Evolutionary conservation across 2,888 invertebrate species (phyloP), one percentile per base, ranked within the genome.

Genomic region (Amblyjoppa proteus): DNA sequence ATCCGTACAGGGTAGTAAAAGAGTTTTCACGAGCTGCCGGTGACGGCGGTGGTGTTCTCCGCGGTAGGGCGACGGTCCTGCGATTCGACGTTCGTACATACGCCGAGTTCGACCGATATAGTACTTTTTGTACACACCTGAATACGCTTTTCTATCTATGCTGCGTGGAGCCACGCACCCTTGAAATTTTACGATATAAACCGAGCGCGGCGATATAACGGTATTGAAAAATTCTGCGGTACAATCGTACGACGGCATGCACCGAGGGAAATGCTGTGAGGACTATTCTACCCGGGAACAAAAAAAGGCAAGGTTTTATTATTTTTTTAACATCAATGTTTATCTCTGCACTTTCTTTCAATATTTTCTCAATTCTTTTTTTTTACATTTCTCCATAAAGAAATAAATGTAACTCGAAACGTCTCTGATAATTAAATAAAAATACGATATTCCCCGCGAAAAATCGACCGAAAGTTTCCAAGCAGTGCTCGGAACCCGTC

Each of bases 1-100:
- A 73, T 76, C 45, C 69, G 77, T 78, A 84, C 74, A 77, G 66
- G 69, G 74, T 70, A 77, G 77, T 84, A 81, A 84, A 81, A 84
- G 74, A 81, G 84, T 84, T 84, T 84, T 84, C 84, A 84, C 77
- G 84, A 73, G 77, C 61, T 74, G 77, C 81, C 74, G 68, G 53
- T 76, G 49, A 64, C 70, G 49, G 66, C 66, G 66, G 49, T 51
- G 41, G 58, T 76, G 64, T 70, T 79, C 70, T 70, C 66, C 16
- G 49, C 49, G 75, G 56, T 68, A 58, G 28, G 31, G 25, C 66
- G 51, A 31, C 31, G 51, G 66, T 28, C 49, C 53, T 64, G 11
- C 38, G 25, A 64, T 70, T 75, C 64, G 51, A 68, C 31, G 51
- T 20, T 49, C 41, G 58, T 25, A 49, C n/a, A 13, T 75, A 34